Conservation (phyloP, 2,113 vertebrate genomes). For the Corythoichthys haematopterus region DNA sequence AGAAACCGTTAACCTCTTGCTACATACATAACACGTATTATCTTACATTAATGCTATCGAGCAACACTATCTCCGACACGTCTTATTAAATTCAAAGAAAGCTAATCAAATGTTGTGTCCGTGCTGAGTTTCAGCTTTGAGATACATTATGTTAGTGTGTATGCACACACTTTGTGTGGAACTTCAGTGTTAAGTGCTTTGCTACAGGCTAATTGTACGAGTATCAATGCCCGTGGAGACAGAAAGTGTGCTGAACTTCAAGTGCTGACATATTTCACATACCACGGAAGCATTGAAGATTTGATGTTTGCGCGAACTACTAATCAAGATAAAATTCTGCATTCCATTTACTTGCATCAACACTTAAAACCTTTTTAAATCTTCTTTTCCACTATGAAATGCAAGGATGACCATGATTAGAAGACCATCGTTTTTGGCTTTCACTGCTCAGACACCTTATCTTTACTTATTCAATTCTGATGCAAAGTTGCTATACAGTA, state of each 20-base stretch:
- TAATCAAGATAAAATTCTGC: conserved; percentile 41
- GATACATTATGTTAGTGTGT: conserved; percentile 58
- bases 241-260: conserved; percentile 34
- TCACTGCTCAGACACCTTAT: neutral
- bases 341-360: conserved; percentile 24
- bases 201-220: conserved; percentile 50
- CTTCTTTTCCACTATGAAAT: neutral
- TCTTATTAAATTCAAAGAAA: conserved; percentile 68
- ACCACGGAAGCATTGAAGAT: conserved; percentile 13
- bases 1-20: conserved; percentile 41
- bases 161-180: conserved; percentile 37
- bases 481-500: neutral
- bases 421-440: neutral
- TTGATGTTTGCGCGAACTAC: conserved; percentile 32
- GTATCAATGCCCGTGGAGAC: conserved; percentile 56
- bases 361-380: conserved; percentile 7
- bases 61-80: conserved; percentile 68
- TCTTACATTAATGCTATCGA: conserved; percentile 61
- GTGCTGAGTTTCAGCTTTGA: conserved; percentile 63
- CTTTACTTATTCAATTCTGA: neutral
- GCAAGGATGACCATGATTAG: neutral
- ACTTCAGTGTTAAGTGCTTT: conserved; percentile 58
- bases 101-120: conserved; percentile 63
- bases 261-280: conserved; percentile 42
- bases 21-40: conserved; percentile 50